Conservation (phyloP, 2,888 invertebrate species). For the Acleris holmiana region DNA sequence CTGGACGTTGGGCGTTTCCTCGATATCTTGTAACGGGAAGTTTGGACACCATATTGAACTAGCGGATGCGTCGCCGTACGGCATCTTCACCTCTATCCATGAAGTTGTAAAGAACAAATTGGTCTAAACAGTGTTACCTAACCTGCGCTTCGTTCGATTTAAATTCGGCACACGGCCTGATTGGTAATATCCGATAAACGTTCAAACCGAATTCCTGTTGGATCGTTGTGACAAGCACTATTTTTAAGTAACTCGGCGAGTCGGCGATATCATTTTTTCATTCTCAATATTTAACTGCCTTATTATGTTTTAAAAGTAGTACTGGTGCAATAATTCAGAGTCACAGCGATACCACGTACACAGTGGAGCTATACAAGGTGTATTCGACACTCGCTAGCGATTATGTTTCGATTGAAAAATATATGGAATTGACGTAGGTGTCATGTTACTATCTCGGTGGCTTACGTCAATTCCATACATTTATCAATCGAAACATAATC, state of each 20-base stretch:
- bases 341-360: too few species aligned
- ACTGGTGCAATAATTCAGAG: too few species aligned
- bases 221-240: constrained; percentile 1
- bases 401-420: too few species aligned
- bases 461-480: too few species aligned
- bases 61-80: constrained; percentile 16
- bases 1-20: constrained; percentile 23
- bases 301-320: too few species aligned
- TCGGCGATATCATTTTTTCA: too few species aligned
- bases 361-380: too few species aligned
- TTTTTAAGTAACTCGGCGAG: not conserved
- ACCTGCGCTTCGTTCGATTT: constrained; percentile 20
- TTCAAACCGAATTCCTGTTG: constrained; percentile 19
- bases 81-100: constrained; percentile 11
- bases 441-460: too few species aligned
- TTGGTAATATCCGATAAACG: constrained; percentile 32
- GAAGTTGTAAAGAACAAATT: not conserved
- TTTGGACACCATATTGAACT: constrained; percentile 29
- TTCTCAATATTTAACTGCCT: too few species aligned
- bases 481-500: too few species aligned
- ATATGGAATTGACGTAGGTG: too few species aligned
- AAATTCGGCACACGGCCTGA: constrained; percentile 34
- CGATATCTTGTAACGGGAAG: constrained; percentile 33
- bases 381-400: too few species aligned
- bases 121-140: not conserved